Base-by-base conservation (phyloP, 2,888 invertebrate genomes). In the Vannuccia rotundouncinata region DNA sequence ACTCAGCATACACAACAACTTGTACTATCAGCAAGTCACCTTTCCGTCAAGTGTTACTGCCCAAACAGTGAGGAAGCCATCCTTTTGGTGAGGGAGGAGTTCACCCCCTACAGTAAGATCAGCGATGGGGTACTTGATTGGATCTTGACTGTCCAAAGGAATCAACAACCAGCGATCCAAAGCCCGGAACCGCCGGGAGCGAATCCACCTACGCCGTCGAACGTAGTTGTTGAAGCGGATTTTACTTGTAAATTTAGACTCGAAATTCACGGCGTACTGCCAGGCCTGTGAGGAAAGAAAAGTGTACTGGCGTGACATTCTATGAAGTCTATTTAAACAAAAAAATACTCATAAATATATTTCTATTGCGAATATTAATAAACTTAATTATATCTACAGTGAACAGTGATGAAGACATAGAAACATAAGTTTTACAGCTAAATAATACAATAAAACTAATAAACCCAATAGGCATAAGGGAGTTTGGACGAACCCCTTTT, bases 21-120 rank as follows among this genome's bases (percentile, higher is more conserved):
- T n/a, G n/a, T n/a, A n/a, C 10, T n/a, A 66, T 25, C 73, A 74
- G 30, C n/a, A 82, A 83, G 85, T 86, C 88, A 92, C 93, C 85
- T 94, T 90, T 79, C 95, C 95, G 86, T 94, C 92, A 31, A 95
- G 93, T 30, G 95, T 95, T 79, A 95, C 93, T 10, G 94, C 93
- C 95, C 95, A 96, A 5, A 96, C 95, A 81, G 92, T 90, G 84
- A 94, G 90, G 59, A 91, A 84, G 29, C 94, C 94, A 22, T 91
- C 90, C 82, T 91, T 90, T 28, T 92, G 92, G 85, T 93, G 93
- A 77, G 93, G 92, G 83, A 94, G 91, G 85, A 91, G 91, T 85
- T 92, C 92, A 29, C 95, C 95, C 45, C 95, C 95, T 29, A 78
- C 78, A 1, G 25, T 45, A 1, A 27, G 1, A 5, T 79, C 79